Base-by-base conservation (phyloP, 2,113 vertebrate genomes). In the Pseudorectes ferrugineus region DNA sequence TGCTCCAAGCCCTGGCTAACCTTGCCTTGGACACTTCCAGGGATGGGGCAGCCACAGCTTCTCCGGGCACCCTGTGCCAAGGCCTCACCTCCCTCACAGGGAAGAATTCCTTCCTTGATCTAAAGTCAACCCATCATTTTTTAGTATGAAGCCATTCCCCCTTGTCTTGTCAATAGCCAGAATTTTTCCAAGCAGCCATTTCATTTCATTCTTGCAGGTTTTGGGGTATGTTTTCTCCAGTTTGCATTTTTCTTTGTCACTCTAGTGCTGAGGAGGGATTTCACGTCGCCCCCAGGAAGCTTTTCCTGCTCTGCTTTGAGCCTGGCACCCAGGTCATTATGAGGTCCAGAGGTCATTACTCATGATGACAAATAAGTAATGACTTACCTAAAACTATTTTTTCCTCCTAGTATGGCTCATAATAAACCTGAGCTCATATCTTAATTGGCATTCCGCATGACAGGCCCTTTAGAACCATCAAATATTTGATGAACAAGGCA, bases 401-500 rank as follows among this genome's bases (percentile, higher is more conserved):
- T 72, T 38, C 40, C n/a, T 73, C 57, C 61, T 62, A 10, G 48
- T 46, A 22, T 45, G 72, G 68, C 72, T 95, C 3, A 0, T 88
- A 86, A 81, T 86, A 88, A 93, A 92, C 68, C 85, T 1, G 8
- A 84, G 79, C 83, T 97, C 6, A 1, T 88, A 45, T 63, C 92
- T 94, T 93, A 93, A 92, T 96, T 96, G 88, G 71, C 78, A 88
- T 94, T 95, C 78, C 63, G 83, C 48, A 77, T 96, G 89, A 67
- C 75, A 86, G 72, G 71, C 72, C 92, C 89, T 92, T 86, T 88
- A 94, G 88, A 85, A 78, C 19, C 36, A 74, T 85, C 93, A 95
- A 94, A 90, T 92, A 86, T 93, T 95, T 96, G 88, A 96, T 94
- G 92, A 92, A 90, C 85, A 94, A 89, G 91, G 91, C 91, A 93